phyloP scores from a whole-genome alignment of 2,797 vertebrate genomes.

The Octomys mimax region DNA sequence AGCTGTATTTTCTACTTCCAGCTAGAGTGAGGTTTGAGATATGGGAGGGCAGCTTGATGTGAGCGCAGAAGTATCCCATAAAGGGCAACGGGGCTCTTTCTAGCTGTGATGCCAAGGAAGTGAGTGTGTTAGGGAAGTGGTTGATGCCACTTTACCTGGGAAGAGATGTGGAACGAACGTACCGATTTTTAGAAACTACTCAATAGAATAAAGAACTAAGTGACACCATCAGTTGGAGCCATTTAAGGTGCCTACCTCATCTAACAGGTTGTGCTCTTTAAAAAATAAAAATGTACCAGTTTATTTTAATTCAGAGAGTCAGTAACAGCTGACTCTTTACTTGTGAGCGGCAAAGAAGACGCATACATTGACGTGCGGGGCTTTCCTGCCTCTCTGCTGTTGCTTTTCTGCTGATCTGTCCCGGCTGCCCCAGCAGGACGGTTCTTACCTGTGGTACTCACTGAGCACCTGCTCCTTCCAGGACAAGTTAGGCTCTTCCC shows the following conservation, averaged over 20 bases:
- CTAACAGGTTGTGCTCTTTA: not conserved
- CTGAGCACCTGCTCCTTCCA: accelerated
- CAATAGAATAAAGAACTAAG: too few relatives aligned
- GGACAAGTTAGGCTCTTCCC: not conserved
- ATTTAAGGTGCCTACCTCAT: not conserved
- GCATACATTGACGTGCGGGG: not conserved
- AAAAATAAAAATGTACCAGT: not conserved
- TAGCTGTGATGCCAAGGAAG: not conserved
- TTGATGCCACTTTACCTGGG: not conserved
- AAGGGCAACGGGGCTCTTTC: not conserved
- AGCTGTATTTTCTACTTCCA: not conserved
- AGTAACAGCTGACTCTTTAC: not conserved
- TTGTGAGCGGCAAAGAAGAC: not conserved
- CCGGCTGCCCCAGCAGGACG: accelerated
- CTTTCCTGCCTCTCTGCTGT: not conserved
- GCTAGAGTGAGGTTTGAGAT: not conserved
- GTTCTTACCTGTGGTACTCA: accelerated
- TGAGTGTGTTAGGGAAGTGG: not conserved
- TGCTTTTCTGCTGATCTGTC: not conserved
- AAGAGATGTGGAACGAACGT: not conserved
- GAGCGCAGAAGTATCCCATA: not conserved
- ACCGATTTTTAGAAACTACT: too few relatives aligned
- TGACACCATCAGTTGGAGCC: too few relatives aligned
- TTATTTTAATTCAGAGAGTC: not conserved
- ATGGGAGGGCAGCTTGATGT: not conserved